These are phyloP conservation scores for Pardosa pseudoannulata DNA, from an alignment of 2,888 invertebrate genomes.

Conservation along the genomic window DNA sequence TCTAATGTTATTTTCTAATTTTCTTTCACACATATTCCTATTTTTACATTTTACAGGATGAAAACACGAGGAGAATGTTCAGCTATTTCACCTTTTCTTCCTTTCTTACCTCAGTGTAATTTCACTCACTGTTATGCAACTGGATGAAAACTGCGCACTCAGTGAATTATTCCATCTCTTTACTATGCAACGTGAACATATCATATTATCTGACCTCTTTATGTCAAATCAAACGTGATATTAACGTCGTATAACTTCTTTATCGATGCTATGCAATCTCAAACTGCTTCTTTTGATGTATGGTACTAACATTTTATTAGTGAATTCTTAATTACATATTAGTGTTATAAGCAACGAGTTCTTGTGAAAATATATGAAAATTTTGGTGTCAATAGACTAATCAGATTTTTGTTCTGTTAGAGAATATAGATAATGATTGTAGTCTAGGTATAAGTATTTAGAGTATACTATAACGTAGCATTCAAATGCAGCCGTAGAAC, in stretches of 20 bases:
- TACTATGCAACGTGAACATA: not conserved
- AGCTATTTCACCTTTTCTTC: not conserved
- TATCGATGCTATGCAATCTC: not conserved
- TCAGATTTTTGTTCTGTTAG: not conserved
- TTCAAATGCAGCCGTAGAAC: not conserved
- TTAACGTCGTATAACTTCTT: not conserved
- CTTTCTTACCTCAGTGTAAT: not conserved
- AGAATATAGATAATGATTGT: not conserved
- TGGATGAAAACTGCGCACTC: not conserved
- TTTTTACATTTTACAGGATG: conserved; percentile 2
- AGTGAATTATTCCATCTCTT: not conserved
- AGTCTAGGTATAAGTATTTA: not conserved
- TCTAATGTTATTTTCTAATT: no score
- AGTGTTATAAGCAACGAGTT: not conserved
- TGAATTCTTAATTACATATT: not conserved
- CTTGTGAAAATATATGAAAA: not conserved
- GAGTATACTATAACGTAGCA: not conserved
- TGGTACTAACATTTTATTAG: not conserved
- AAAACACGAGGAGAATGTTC: not conserved
- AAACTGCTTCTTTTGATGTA: not conserved
- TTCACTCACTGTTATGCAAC: not conserved
- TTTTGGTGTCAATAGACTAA: not conserved
- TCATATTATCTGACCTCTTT: not conserved
- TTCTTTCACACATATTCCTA: no score
- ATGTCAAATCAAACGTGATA: conserved; percentile 15